These are phyloP conservation scores for Laticauda laticaudata DNA, from an alignment of 2,113 vertebrate genomes.

Conservation along the genomic window DNA sequence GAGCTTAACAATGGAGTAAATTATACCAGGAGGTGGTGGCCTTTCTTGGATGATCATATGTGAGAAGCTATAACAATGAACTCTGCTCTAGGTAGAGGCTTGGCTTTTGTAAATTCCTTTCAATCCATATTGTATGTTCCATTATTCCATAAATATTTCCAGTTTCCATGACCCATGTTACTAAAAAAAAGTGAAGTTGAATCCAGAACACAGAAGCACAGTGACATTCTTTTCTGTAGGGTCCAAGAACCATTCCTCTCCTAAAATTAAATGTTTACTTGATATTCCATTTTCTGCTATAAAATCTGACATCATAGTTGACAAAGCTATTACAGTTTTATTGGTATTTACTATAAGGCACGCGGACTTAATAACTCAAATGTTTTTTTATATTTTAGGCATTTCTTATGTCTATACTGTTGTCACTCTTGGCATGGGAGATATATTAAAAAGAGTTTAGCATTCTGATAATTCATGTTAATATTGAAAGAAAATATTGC, in stretches of 20 bases:
- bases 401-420: slow-evolving; percentile 6
- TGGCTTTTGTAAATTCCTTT: neutral
- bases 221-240: neutral
- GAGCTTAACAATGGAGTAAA: neutral
- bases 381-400: neutral
- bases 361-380: slow-evolving; percentile 20
- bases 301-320: slow-evolving; percentile 22
- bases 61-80: neutral
- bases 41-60: neutral
- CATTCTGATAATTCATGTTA: neutral
- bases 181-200: neutral
- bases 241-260: neutral
- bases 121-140: neutral
- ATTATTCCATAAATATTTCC: neutral
- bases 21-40: neutral
- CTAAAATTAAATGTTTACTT: slow-evolving; percentile 9
- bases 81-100: neutral
- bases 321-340: slow-evolving; percentile 25
- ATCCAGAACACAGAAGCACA: neutral
- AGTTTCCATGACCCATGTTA: neutral
- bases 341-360: slow-evolving; percentile 30
- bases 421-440: neutral
- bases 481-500: neutral
- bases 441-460: neutral
- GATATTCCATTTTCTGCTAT: slow-evolving; percentile 8